A percentile compares a stretch with the other conserved stretches of the same genome.
Evolutionary conservation across 2,888 invertebrate genomes (phyloP).

Genomic region (Polyploca ridens): DNA sequence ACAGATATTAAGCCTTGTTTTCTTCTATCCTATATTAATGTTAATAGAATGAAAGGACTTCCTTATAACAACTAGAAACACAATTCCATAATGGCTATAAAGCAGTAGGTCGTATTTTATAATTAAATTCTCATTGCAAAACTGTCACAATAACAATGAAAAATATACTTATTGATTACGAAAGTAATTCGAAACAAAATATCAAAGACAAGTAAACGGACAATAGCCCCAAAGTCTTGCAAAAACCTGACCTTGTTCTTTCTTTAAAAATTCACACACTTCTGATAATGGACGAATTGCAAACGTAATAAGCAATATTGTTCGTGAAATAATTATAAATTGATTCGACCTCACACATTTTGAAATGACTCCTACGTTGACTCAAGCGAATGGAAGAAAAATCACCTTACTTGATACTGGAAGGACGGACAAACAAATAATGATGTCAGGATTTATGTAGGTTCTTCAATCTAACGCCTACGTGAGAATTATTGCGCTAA

Average conservation of each 20-base stretch:
- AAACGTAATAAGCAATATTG: conserved; percentile 32
- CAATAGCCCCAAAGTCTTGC: background rate
- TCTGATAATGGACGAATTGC: conserved; percentile 32
- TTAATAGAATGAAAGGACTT: too few species aligned
- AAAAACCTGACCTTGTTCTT: conserved; percentile 7
- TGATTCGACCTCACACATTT: conserved; percentile 40
- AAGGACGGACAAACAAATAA: conserved; percentile 43
- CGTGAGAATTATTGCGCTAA: conserved; percentile 17
- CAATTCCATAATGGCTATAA: background rate
- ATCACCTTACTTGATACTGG: conserved; percentile 43
- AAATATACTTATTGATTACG: background rate
- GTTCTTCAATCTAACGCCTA: conserved; percentile 29
- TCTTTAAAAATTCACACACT: conserved; percentile 26
- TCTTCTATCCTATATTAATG: too few species aligned
- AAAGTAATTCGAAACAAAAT: too few species aligned
- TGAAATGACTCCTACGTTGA: conserved; percentile 45
- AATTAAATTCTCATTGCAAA: background rate
- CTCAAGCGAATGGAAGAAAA: conserved; percentile 43
- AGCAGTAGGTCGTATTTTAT: background rate
- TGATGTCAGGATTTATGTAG: conserved; percentile 35
- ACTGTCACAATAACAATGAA: background rate
- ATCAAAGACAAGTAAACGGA: background rate
- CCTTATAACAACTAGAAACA: background rate
- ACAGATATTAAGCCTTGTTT: too few species aligned
- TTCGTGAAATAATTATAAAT: conserved; percentile 45